phyloP scores from a whole-genome alignment of 2,888 invertebrate genomes.

The Scaeva pyrastri region DNA sequence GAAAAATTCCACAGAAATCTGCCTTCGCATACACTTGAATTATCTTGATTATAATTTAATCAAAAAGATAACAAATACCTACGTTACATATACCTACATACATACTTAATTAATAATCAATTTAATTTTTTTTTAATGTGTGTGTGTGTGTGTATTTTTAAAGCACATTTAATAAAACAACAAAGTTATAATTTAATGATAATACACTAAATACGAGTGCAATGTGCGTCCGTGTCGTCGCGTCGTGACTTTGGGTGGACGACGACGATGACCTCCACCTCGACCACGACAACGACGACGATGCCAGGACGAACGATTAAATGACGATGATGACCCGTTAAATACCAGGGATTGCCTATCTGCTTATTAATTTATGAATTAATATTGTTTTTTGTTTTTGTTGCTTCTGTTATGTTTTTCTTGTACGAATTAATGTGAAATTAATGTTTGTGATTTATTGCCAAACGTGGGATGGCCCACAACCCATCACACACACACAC shows the following conservation, averaged over 20 bases:
- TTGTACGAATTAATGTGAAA: slow-evolving; percentile 56
- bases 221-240: no score
- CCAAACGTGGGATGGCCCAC: neutral
- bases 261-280: no score
- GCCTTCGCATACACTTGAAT: no score
- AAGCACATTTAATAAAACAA: slow-evolving; percentile 44
- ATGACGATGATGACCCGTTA: slow-evolving; percentile 56
- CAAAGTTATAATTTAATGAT: slow-evolving; percentile 42
- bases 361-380: slow-evolving; percentile 35
- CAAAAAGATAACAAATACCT: no score
- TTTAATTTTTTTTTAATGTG: neutral
- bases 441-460: slow-evolving; percentile 64
- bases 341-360: slow-evolving; percentile 57
- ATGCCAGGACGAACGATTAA: slow-evolving; percentile 4
- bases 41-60: no score
- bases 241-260: neutral
- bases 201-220: neutral
- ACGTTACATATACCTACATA: no score
- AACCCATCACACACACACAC: no score
- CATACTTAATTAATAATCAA: neutral
- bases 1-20: no score
- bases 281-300: no score
- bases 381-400: neutral
- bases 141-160: neutral
- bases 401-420: slow-evolving; percentile 17